phyloP scores from a whole-genome alignment of 2,797 vertebrate genomes.

The Pangasius macronema region DNA sequence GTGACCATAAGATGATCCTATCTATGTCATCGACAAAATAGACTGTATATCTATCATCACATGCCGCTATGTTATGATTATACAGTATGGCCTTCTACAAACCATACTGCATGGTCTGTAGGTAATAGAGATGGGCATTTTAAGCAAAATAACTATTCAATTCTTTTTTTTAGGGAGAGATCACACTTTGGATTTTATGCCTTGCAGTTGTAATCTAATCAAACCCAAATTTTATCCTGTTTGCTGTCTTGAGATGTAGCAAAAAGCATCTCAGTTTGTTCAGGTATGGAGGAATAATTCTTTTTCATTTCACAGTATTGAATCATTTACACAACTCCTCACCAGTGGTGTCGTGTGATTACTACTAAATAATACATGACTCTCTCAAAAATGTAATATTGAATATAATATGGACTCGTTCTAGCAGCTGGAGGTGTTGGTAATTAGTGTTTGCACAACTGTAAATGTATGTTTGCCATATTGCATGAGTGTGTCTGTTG shows the following conservation, averaged over 20 bases:
- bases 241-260: not conserved
- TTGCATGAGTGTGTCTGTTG: not conserved
- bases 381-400: not conserved
- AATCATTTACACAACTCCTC: not conserved
- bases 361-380: not conserved
- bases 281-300: not conserved
- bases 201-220: not conserved
- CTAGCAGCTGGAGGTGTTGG: not conserved
- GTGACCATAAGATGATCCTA: constrained; percentile 1
- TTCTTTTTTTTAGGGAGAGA: not conserved
- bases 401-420: too few species aligned
- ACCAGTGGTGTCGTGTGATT: not conserved
- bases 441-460: not conserved
- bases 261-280: not conserved
- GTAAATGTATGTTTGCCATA: not conserved
- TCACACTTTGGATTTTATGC: not conserved
- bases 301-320: not conserved
- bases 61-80: constrained; percentile 34
- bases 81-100: constrained; percentile 16
- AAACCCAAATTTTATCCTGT: not conserved
- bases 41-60: constrained; percentile 43
- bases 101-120: not conserved
- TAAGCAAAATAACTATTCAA: not conserved
- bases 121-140: not conserved
- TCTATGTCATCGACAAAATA: constrained; percentile 27